Percentiles rank a stretch among this genome's conserved stretches.
Evolutionary conservation across 1,140 invertebrate species (phyloP).

Genomic region (Drosophila hydei): DNA sequence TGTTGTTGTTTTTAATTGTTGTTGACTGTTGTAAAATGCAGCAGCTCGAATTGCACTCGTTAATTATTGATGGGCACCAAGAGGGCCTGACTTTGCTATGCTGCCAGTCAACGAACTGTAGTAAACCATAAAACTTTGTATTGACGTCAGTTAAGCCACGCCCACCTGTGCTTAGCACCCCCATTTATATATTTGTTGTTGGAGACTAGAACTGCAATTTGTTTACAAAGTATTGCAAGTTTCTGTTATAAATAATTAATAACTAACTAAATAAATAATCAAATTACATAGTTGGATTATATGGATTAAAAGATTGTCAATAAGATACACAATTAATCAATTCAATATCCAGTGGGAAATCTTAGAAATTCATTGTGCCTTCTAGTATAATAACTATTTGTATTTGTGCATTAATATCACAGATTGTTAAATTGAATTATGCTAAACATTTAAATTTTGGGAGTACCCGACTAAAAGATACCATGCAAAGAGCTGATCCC

Average conservation of each 20-base stretch:
- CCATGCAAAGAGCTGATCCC: no score
- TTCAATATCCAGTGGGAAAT: no score
- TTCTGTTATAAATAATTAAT: slow-evolving; percentile 49
- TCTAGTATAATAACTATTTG: no score
- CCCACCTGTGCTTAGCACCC: slow-evolving; percentile 21
- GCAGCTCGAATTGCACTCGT: slow-evolving; percentile 24
- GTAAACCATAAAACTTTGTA: slow-evolving; percentile 47
- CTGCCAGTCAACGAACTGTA: slow-evolving; percentile 65
- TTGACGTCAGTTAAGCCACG: slow-evolving; percentile 31
- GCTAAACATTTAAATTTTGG: no score
- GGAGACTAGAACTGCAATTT: slow-evolving; percentile 52
- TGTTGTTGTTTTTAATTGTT: not conserved
- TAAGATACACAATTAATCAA: no score
- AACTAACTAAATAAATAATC: not conserved
- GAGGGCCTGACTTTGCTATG: slow-evolving; percentile 8
- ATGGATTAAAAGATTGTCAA: no score
- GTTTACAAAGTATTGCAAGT: slow-evolving; percentile 71
- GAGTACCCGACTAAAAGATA: no score
- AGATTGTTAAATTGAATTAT: no score
- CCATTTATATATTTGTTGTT: slow-evolving; percentile 32
- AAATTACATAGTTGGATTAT: not conserved
- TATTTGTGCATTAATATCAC: no score
- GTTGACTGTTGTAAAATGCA: slow-evolving; percentile 32
- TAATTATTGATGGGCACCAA: slow-evolving; percentile 35
- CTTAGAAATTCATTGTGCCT: no score